A percentile compares a stretch with the other conserved stretches of the same genome.
These are phyloP conservation scores for Oophaga pumilio DNA, from an alignment of 2,113 vertebrate genomes.

Conservation along the genomic window DNA sequence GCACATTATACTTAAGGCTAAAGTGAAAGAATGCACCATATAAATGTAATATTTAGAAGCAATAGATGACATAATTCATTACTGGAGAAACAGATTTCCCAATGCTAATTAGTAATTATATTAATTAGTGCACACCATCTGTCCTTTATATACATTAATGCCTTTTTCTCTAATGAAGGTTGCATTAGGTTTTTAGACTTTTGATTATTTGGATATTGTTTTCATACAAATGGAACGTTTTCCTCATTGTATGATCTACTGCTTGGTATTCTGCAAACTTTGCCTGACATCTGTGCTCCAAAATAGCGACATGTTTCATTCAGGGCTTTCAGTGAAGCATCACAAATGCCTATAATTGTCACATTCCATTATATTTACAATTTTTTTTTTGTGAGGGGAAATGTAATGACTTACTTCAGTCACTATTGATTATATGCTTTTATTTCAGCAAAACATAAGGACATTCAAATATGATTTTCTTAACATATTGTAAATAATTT, in stretches of 20 bases:
- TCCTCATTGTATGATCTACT: background rate
- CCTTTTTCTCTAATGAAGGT: background rate
- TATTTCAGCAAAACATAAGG: background rate
- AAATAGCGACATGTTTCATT: background rate
- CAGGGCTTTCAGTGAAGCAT: background rate
- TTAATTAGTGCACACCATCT: background rate
- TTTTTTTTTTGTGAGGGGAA: background rate
- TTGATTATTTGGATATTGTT: background rate
- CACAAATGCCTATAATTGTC: conserved; percentile 17
- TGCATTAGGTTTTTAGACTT: background rate
- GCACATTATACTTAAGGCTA: background rate
- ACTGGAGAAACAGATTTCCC: background rate
- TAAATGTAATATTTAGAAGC: background rate
- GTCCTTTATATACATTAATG: background rate
- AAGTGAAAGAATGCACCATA: background rate
- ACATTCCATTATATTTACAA: background rate
- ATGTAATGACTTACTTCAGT: background rate
- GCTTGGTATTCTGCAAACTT: background rate
- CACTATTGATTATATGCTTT: background rate
- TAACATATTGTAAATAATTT: background rate
- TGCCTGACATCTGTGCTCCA: conserved; percentile 4
- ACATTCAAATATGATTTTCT: background rate
- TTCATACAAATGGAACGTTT: background rate
- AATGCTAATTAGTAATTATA: conserved; percentile 3
- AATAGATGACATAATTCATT: background rate